These are phyloP conservation scores for Fragum fragum DNA, from an alignment of 2,888 invertebrate species.

Conservation along the genomic window DNA sequence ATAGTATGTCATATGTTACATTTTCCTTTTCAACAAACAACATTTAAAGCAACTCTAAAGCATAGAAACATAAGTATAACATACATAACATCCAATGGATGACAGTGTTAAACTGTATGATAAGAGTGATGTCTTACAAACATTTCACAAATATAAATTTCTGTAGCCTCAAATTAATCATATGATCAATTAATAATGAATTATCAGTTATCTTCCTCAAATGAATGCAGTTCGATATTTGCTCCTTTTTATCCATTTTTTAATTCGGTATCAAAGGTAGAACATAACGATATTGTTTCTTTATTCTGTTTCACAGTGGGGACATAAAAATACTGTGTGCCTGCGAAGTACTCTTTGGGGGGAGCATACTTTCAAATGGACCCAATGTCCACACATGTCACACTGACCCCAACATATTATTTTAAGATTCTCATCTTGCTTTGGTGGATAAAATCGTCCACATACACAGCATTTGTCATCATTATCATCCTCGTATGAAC, in stretches of 20 bases:
- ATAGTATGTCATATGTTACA: neutral
- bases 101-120: neutral
- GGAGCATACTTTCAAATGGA: neutral
- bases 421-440: neutral
- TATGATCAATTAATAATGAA: no score
- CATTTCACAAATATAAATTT: neutral
- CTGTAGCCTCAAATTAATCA: neutral
- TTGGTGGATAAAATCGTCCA: slow-evolving; percentile 20
- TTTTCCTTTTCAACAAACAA: neutral
- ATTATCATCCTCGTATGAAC: neutral
- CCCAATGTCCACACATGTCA: slow-evolving; percentile 14
- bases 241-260: neutral
- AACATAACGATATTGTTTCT: no score
- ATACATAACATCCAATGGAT: neutral
- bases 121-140: neutral
- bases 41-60: neutral
- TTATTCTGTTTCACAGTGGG: neutral
- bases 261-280: no score
- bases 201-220: neutral
- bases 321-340: slow-evolving; percentile 1
- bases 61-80: neutral
- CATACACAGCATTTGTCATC: slow-evolving; percentile 33
- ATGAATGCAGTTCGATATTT: neutral
- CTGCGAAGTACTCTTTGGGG: neutral
- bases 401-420: slow-evolving; percentile 27